These are phyloP conservation scores for Bombus waltoni DNA, from an alignment of 1,140 invertebrate genomes.

Conservation along the genomic window DNA sequence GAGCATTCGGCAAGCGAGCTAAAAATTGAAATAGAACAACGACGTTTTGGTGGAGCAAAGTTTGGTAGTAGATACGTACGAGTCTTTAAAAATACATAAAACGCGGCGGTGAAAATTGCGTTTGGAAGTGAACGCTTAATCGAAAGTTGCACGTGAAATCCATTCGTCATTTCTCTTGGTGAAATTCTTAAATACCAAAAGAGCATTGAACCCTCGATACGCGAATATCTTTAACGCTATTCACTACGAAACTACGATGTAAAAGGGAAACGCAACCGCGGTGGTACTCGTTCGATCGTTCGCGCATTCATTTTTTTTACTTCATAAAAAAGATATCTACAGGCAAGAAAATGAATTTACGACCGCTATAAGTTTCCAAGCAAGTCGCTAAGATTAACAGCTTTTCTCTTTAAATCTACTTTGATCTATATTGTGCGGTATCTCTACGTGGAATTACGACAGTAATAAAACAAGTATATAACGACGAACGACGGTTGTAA, in stretches of 20 bases:
- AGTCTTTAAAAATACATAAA: background rate
- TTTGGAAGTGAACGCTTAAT: background rate
- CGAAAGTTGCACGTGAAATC: background rate
- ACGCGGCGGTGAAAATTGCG: background rate
- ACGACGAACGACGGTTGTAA: background rate
- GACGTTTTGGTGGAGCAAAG: too few relatives aligned
- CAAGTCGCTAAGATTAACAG: background rate
- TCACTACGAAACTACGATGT: background rate
- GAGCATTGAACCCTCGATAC: background rate
- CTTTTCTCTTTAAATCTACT: background rate
- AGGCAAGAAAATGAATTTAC: background rate
- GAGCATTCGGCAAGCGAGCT: too few relatives aligned
- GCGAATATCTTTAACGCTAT: background rate
- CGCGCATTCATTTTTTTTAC: background rate
- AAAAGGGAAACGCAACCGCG: background rate
- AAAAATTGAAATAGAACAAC: too few relatives aligned
- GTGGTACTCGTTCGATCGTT: background rate
- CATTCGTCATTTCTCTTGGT: background rate
- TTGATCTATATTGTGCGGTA: background rate
- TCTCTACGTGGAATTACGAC: background rate
- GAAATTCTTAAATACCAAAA: background rate
- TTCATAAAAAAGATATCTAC: background rate
- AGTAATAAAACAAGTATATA: background rate
- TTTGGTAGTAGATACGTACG: too few relatives aligned
- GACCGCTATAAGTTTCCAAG: background rate